Conservation (phyloP, 2,888 invertebrate genomes). For the Odiellus spinosus region DNA sequence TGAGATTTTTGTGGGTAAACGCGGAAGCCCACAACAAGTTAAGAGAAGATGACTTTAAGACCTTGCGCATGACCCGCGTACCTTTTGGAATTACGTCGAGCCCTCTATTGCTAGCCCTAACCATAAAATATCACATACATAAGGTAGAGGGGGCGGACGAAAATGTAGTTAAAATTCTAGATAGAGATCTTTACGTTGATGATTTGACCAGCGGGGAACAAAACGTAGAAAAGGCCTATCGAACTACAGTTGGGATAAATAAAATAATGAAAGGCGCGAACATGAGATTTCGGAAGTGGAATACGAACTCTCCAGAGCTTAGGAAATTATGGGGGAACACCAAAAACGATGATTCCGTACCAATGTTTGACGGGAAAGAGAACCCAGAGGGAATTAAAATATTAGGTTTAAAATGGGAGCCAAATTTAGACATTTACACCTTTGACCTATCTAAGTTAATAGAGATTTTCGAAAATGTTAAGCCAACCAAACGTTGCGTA, state of each 20-base stretch:
- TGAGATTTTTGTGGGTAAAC: constrained; percentile 4
- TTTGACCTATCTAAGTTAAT: neutral
- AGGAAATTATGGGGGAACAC: neutral
- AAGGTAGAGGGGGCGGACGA: no score
- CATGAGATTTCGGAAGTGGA: constrained; percentile 3
- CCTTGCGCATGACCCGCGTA: neutral
- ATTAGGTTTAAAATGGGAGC: constrained; percentile 3
- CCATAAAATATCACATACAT: no score
- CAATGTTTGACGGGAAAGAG: neutral
- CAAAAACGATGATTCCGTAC: no score
- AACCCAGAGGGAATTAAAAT: neutral
- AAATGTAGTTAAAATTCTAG: neutral
- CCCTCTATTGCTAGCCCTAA: no score
- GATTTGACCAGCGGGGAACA: neutral
- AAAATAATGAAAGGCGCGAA: neutral
- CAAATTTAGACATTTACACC: neutral
- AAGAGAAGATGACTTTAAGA: no score
- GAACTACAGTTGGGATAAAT: neutral
- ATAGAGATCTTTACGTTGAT: constrained; percentile 1
- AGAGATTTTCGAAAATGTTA: no score
- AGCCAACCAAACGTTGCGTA: no score
- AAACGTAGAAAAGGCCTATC: neutral
- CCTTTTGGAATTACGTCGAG: constrained; percentile 3
- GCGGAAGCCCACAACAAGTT: no score
- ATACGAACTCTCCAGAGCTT: neutral